Evolutionary conservation across 2,113 vertebrate genomes (phyloP), one percentile per base, ranked within the genome.

Genomic region (Catagonus wagneri): DNA sequence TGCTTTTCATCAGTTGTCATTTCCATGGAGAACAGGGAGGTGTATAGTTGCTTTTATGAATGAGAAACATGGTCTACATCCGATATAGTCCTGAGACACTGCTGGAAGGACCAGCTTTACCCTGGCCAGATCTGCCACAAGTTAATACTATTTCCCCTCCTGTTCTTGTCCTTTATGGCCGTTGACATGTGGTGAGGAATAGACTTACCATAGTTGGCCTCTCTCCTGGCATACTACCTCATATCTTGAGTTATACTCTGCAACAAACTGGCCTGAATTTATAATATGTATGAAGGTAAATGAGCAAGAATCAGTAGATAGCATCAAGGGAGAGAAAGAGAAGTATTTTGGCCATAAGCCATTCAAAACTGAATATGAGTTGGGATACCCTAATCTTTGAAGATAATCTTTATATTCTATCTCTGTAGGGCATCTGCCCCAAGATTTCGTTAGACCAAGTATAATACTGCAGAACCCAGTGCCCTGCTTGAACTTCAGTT

Each of bases 31-130:
- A 71, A 23, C 22, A 92, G 61, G 27, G 89, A 89, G 75, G 39
- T 7, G 32, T 94, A 61, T 34, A 39, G 74, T 58, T 75, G 89
- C 76, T 94, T 93, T 96, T 81, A 75, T 92, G 25, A 93, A 93
- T 89, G 34, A 86, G n/a, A 81, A 94, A 12, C 29, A 56, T 86
- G n/a, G 9, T 34, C 34, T 71, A 69, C 15, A 75, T 20, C 8
- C 85, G 39, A 85, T 89, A 66, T 74, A 76, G 44, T 56, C 25
- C 44, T 2, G 1, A 80, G 20, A 72, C 7, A 81, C 12, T 60
- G 78, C 36, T 84, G 22, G 3, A 83, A 54, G 9, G 8, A 90
- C 22, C 27, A 56, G 32, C 80, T 91, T 92, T 74, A 39, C 27
- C 23, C 68, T 25, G 54, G 25, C 11, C 93, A 89, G 22, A 36